phyloP scores from a whole-genome alignment of 2,888 invertebrate species.

The Mimumesa dahlbomi region DNA sequence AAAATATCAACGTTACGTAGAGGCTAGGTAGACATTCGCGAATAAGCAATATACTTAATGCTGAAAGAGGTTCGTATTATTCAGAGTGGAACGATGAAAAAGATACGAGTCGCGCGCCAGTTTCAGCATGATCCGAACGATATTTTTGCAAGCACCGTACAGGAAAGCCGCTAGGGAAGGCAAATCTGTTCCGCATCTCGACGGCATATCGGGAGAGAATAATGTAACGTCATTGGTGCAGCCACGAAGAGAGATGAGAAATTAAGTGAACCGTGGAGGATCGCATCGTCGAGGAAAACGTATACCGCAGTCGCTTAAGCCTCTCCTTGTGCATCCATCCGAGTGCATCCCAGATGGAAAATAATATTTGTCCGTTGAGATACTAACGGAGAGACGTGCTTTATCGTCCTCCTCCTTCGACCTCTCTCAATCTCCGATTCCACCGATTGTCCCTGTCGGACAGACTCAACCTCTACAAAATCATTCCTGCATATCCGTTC shows the following conservation, averaged over 20 bases:
- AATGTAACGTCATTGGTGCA: slow-evolving; percentile 54
- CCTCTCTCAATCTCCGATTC: slow-evolving; percentile 33
- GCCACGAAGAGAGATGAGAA: slow-evolving; percentile 60
- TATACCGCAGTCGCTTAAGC: slow-evolving; percentile 56
- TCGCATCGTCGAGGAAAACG: slow-evolving; percentile 57
- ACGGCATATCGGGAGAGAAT: slow-evolving; percentile 52
- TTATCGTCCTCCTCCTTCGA: slow-evolving; percentile 47
- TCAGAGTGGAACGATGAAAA: slow-evolving; percentile 17
- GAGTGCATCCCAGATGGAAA: slow-evolving; percentile 62
- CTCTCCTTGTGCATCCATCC: slow-evolving; percentile 55
- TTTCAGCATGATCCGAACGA: slow-evolving; percentile 5
- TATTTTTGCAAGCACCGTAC: slow-evolving; percentile 27
- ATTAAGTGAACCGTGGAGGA: slow-evolving; percentile 66
- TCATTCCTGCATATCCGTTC: slow-evolving; percentile 13
- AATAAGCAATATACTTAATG: slow-evolving; percentile 2
- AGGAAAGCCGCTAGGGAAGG: slow-evolving; percentile 33
- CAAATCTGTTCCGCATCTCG: slow-evolving; percentile 59
- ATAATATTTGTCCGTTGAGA: slow-evolving; percentile 64
- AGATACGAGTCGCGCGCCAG: slow-evolving; percentile 10
- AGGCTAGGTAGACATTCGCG: too few species aligned
- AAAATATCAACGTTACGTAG: too few species aligned
- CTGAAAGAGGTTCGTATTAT: slow-evolving; percentile 1
- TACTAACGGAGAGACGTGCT: slow-evolving; percentile 48
- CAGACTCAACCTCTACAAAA: slow-evolving; percentile 26
- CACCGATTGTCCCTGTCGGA: slow-evolving; percentile 40